Conservation (phyloP, 2,888 invertebrate species). For the Spilarctia lutea region DNA sequence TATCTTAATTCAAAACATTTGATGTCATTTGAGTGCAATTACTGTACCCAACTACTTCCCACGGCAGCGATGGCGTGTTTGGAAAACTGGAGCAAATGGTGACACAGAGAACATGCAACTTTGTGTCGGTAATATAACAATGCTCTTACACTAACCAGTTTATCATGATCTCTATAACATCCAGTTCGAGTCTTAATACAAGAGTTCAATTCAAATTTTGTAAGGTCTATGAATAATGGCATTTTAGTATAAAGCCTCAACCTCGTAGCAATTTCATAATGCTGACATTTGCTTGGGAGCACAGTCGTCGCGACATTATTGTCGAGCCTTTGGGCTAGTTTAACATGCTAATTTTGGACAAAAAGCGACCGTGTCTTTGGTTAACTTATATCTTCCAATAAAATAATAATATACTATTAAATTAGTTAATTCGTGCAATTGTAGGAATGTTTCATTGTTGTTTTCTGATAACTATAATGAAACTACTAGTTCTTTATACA, state of each 20-base stretch:
- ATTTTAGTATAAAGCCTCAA: constrained; percentile 50
- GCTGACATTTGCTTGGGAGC: constrained; percentile 73
- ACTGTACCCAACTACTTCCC: constrained; percentile 75
- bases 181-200: constrained; percentile 32
- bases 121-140: constrained; percentile 74
- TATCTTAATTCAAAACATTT: constrained; percentile 52
- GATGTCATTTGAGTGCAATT: constrained; percentile 55
- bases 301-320: constrained; percentile 63
- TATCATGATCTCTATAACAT: constrained; percentile 57
- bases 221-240: constrained; percentile 61
- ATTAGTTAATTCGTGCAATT: too few species aligned
- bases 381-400: constrained; percentile 29
- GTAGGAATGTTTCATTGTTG: too few species aligned
- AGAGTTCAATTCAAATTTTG: constrained; percentile 39
- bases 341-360: constrained; percentile 53
- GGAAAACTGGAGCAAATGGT: constrained; percentile 75
- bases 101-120: constrained; percentile 72
- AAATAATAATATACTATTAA: not conserved
- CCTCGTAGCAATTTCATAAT: constrained; percentile 71
- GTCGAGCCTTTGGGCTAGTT: constrained; percentile 61
- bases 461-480: too few species aligned
- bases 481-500: too few species aligned
- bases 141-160: constrained; percentile 53
- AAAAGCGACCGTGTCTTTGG: constrained; percentile 36
- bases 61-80: constrained; percentile 67